Evolutionary conservation across 2,113 vertebrate species (phyloP), one percentile per base, ranked within the genome.

Genomic region (Tachycineta bicolor): DNA sequence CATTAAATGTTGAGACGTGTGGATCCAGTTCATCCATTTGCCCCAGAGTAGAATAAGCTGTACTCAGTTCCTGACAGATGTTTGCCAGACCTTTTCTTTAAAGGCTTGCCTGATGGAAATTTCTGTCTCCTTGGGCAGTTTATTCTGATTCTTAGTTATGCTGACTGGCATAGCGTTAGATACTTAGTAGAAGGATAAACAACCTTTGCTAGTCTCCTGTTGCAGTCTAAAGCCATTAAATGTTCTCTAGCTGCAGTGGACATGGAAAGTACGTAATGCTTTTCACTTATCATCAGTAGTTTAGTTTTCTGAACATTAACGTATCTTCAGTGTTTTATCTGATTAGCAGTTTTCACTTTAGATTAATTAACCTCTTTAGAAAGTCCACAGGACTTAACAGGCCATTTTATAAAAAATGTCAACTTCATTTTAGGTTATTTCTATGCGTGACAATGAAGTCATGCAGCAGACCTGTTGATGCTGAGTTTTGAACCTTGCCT

Each of bases 31-130:
- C 81, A 76, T 64, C 70, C 28, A 22, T 82, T 89, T 95, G 90
- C 93, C 58, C 70, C 78, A 79, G 84, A 90, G 82, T 56, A 81
- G 84, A 87, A 60, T 91, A 71, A 84, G 87, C 62, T 82, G 52
- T 56, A 39, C 62, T 67, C 7, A 1, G 37, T 56, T 93, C 78
- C 73, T 93, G 82, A 88, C 90, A 85, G 86, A 85, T 85, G 78
- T 94, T 94, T 89, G 63, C 88, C 96, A 90, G 95, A 65, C 22
- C 53, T 94, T 91, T 84, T 70, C 69, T 94, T 89, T 68, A 74
- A 82, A 82, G 62, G 34, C 33, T 83, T 52, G 50, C 44, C 46
- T 80, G 75, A 52, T 95, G 82, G 77, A 71, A 94, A 79, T 87
- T 95, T 37, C 75, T 29, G 55, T 93, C 43, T 96, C 63, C 75